Evolutionary conservation across 2,888 invertebrate species (phyloP).

Genomic region (Catonia carolina): DNA sequence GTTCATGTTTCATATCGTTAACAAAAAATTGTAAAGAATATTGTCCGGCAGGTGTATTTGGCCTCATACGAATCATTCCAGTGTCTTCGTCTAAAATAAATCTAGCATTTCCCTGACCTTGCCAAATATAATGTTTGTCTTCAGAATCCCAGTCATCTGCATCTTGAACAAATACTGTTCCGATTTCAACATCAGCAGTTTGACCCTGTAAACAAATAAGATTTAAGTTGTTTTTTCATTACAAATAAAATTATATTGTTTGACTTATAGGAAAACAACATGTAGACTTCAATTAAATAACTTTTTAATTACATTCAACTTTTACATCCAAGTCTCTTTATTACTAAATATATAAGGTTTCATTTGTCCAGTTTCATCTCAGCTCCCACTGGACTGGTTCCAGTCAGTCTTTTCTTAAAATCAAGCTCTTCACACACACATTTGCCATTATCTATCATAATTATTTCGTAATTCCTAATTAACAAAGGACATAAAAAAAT

Average conservation of each 20-base stretch:
- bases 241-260: conserved; percentile 29
- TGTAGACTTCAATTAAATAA: not conserved
- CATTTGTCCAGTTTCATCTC: no score
- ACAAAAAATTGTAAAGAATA: conserved; percentile 41
- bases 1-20: conserved; percentile 73
- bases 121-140: conserved; percentile 20
- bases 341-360: no score
- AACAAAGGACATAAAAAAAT: no score
- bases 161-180: conserved; percentile 15
- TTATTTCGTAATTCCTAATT: no score
- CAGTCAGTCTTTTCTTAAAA: no score
- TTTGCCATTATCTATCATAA: no score
- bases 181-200: conserved; percentile 15
- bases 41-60: conserved; percentile 13
- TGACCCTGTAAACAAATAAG: conserved; percentile 21
- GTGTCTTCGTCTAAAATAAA: conserved; percentile 16
- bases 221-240: not conserved
- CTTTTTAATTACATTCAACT: not conserved
- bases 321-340: no score
- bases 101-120: conserved; percentile 36
- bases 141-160: conserved; percentile 19
- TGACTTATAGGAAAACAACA: conserved; percentile 28
- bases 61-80: conserved; percentile 20
- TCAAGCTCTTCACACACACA: no score
- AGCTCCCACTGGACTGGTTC: no score